Evolutionary conservation across 2,113 vertebrate genomes (phyloP).

Genomic region (Cololabis saira): DNA sequence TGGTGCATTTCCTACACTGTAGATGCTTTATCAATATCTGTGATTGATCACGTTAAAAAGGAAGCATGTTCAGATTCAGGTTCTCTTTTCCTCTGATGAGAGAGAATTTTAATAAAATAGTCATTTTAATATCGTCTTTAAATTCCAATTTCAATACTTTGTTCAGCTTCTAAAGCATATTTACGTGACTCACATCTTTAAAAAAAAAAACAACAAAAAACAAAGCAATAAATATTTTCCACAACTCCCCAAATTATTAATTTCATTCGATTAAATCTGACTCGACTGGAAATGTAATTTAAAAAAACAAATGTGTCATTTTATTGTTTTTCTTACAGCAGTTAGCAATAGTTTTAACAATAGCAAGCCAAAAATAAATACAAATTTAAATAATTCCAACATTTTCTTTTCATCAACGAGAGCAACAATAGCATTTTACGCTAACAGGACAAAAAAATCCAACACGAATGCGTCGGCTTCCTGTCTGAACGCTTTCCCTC

Average conservation of each 20-base stretch:
- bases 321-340: slow-evolving; percentile 76
- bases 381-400: slow-evolving; percentile 79
- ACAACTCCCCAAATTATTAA: not conserved
- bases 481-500: slow-evolving; percentile 26
- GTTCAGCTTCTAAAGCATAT: too few species aligned
- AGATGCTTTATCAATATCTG: too few species aligned
- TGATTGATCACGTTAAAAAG: too few species aligned
- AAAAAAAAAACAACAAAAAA: not conserved
- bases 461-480: slow-evolving; percentile 42
- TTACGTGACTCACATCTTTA: too few species aligned
- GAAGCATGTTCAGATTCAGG: too few species aligned
- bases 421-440: slow-evolving; percentile 75
- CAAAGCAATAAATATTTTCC: not conserved
- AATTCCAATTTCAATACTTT: too few species aligned
- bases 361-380: slow-evolving; percentile 81
- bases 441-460: slow-evolving; percentile 37
- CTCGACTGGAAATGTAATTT: slow-evolving; percentile 8
- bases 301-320: slow-evolving; percentile 49
- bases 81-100: too few species aligned
- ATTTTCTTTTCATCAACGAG: slow-evolving; percentile 65
- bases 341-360: slow-evolving; percentile 75
- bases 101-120: too few species aligned
- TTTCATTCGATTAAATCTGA: slow-evolving; percentile 13
- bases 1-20: too few species aligned
- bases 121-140: too few species aligned